Base-by-base conservation (phyloP, 2,888 invertebrate genomes). In the Noctua comes region DNA sequence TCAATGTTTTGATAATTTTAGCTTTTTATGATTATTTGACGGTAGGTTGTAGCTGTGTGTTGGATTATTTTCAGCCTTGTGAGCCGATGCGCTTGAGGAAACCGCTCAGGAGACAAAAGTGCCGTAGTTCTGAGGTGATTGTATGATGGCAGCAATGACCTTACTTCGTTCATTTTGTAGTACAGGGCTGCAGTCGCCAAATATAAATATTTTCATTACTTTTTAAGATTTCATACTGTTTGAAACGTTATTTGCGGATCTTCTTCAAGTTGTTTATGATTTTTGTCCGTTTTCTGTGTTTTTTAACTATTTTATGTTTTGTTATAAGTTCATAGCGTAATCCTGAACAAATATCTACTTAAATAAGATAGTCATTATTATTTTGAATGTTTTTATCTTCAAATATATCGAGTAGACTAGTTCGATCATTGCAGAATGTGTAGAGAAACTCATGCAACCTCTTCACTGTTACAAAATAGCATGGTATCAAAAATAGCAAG, bases 61-160 rank as follows among this genome's bases (percentile, higher is more conserved):
- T 89, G 87, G 85, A 91, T 91, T 95, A 92, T 94, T 96, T 95
- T 92, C 96, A 96, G 96, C 93, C 93, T 82, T 92, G 93, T 90
- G 94, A 95, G 91, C 93, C 95, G 90, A 91, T 90, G 88, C 94
- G 96, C 48, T 91, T 93, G 91, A 90, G 96, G 92, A 96, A 97
- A 93, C 96, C 95, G 73, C 93, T 96, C 82, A 92, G 95, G 82
- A 93, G 96, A 91, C 96, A 97, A 93, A 96, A 95, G 82, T 96
- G 96, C 95, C 95, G 96, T 91, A 96, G 96, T 90, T 96, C 96
- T 79, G 97, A 96, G 96, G 96, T 97, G 95, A 96, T 91, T 91
- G 89, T 90, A 91, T 86, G 76, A 76, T 79, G 81, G 75, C 79
- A 79, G 74, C 82, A 84, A 86, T 80, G 88, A 87, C 86, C 84